phyloP scores from a whole-genome alignment of 2,888 invertebrate genomes.

The Emesis furor region DNA sequence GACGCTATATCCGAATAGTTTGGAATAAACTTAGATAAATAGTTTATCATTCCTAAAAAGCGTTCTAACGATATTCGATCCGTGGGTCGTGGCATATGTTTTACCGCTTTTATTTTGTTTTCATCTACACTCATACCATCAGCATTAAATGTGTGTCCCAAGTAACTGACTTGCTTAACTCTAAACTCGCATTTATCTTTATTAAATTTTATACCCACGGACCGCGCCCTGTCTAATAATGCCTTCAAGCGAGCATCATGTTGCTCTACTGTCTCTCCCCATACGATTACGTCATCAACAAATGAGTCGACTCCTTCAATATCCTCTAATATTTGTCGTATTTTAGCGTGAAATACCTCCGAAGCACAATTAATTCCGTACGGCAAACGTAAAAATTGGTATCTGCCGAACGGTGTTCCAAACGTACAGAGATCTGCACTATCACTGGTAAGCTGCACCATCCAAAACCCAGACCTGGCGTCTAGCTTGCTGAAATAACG shows the following conservation, averaged over 20 bases:
- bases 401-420: slow-evolving; percentile 34
- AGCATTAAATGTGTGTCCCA: slow-evolving; percentile 48
- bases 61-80: slow-evolving; percentile 63
- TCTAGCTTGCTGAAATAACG: slow-evolving; percentile 45
- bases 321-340: slow-evolving; percentile 51
- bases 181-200: slow-evolving; percentile 55
- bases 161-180: slow-evolving; percentile 55
- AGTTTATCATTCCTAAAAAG: slow-evolving; percentile 72
- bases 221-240: slow-evolving; percentile 47
- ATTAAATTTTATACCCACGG: slow-evolving; percentile 53
- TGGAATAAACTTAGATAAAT: slow-evolving; percentile 72
- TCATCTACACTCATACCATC: slow-evolving; percentile 55
- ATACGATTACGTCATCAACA: slow-evolving; percentile 57
- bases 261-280: slow-evolving; percentile 40
- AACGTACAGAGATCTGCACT: slow-evolving; percentile 8
- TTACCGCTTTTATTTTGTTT: slow-evolving; percentile 61
- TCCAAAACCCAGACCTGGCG: slow-evolving; percentile 49
- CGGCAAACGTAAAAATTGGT: slow-evolving; percentile 63
- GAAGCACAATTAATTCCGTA: slow-evolving; percentile 68
- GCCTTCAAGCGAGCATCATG: slow-evolving; percentile 49
- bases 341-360: slow-evolving; percentile 70
- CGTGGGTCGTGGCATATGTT: slow-evolving; percentile 54
- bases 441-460: slow-evolving; percentile 37
- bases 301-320: slow-evolving; percentile 46
- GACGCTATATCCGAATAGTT: slow-evolving; percentile 63